phyloP scores from a whole-genome alignment of 2,888 invertebrate species.

The Cephus sareptanus region DNA sequence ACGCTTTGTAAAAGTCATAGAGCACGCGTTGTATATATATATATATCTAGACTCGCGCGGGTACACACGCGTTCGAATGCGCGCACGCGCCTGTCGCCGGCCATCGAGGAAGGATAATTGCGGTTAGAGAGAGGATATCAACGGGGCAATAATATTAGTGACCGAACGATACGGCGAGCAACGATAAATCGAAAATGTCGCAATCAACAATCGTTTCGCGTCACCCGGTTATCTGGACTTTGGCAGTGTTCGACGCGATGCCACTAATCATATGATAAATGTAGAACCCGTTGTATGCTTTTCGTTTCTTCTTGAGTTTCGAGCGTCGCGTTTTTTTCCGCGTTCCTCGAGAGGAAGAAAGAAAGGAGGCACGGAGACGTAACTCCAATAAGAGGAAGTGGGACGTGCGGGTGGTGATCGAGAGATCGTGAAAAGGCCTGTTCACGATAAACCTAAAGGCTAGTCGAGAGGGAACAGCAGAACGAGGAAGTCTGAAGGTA shows the following conservation, averaged over 20 bases:
- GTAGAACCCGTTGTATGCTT: conserved; percentile 51
- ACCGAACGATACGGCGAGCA: not conserved
- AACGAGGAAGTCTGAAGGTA: not conserved
- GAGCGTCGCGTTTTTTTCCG: conserved; percentile 9
- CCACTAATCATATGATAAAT: conserved; percentile 54
- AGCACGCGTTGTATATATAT: not conserved
- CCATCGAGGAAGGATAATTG: not conserved
- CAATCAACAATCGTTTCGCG: conserved; percentile 11
- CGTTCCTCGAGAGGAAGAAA: conserved; percentile 5
- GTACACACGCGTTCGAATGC: not conserved
- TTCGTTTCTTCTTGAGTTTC: conserved; percentile 29
- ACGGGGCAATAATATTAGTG: not conserved
- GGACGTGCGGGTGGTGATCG: not conserved
- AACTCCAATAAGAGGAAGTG: not conserved
- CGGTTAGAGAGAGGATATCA: not conserved
- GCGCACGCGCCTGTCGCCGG: not conserved
- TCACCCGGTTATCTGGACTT: conserved; percentile 4
- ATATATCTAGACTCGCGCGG: not conserved
- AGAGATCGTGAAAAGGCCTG: not conserved
- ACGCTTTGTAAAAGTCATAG: not conserved
- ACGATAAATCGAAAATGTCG: conserved; percentile 2
- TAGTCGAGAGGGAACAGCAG: not conserved
- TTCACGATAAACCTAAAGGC: not conserved
- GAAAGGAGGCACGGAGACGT: not conserved
- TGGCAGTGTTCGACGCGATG: conserved; percentile 12